phyloP scores from a whole-genome alignment of 2,113 vertebrate species.

The Aphyosemion australe region DNA sequence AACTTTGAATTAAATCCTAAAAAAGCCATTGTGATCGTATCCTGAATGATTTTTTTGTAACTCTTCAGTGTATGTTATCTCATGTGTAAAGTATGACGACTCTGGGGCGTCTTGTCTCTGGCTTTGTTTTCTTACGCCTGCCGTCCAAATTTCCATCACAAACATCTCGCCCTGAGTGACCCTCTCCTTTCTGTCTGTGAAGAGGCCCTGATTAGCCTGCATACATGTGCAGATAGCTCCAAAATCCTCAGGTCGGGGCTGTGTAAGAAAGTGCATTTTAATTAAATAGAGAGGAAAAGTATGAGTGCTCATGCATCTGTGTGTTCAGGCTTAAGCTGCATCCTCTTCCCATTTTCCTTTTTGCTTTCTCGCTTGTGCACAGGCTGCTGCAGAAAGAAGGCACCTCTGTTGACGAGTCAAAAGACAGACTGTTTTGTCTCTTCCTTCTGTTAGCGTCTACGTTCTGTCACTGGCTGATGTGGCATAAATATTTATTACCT shows the following conservation, averaged over 20 bases:
- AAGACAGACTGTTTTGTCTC: slow-evolving; percentile 58
- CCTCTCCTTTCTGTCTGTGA: slow-evolving; percentile 61
- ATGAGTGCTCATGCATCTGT: not conserved
- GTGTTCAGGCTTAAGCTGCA: slow-evolving; percentile 41
- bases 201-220: slow-evolving; percentile 69
- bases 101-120: slow-evolving; percentile 63
- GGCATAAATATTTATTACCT: slow-evolving; percentile 56
- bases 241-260: slow-evolving; percentile 43
- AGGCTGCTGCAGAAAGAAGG: slow-evolving; percentile 45
- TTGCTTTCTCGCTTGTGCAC: slow-evolving; percentile 41
- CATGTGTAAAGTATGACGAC: slow-evolving; percentile 75
- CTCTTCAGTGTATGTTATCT: slow-evolving; percentile 60
- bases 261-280: slow-evolving; percentile 37
- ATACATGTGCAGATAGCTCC: slow-evolving; percentile 67
- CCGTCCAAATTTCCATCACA: slow-evolving; percentile 83
- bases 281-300: slow-evolving; percentile 11
- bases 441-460: slow-evolving; percentile 34
- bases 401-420: slow-evolving; percentile 43
- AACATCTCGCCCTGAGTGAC: slow-evolving; percentile 77
- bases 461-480: slow-evolving; percentile 38
- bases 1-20: slow-evolving; percentile 7
- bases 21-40: slow-evolving; percentile 27
- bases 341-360: slow-evolving; percentile 35
- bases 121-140: slow-evolving; percentile 79
- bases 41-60: not conserved